Evolutionary conservation across 2,888 invertebrate species (phyloP), one percentile per base, ranked within the genome.

Genomic region (Pegoplata infirma): DNA sequence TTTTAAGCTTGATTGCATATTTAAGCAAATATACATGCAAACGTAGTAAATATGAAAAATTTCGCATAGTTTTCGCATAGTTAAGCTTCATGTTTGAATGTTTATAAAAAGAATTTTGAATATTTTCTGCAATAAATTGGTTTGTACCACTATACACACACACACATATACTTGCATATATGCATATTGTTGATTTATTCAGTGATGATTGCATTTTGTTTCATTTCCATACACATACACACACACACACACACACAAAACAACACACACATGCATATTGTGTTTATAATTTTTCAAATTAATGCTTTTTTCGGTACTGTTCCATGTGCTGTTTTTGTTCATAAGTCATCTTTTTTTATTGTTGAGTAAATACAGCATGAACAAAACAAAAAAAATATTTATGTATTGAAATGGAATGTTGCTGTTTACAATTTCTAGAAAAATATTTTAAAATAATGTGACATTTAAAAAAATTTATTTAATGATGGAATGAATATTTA

Each of bases 1-100:
- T 68, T 75, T 75, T 75, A 59, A 67, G 53, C 68, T 68, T 63
- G 68, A 75, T 75, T 75, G 75, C n/a, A 10, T 63, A 68, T 68
- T 40, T 56, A 63, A 40, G 61, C 14, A 63, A 63, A 51, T 51
- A 58, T 40, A 40, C 36, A 12, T 4, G 12, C 36, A 40, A 12
- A n/a, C n/a, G n/a, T 14, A n/a, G n/a, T n/a, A 40, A 40, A 40
- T 40, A 40, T n/a, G 3, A 40, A n/a, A 32, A n/a, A 40, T 40
- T 40, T 40, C 0, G 36, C 36, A 40, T 12, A 40, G 1, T 40
- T 12, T 40, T 40, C n/a, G n/a, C 36, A 40, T 3, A 40, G 36
- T 40, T 40, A 12, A n/a, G n/a, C 12, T 40, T 40, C n/a, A 23
- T 32, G 32, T 32, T 1, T 32, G 32, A 10, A 32, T 6, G 32